Percentiles rank a stretch among this genome's conserved stretches.
phyloP scores from a whole-genome alignment of 2,888 invertebrate genomes.

The Heteromurus nitidus region DNA sequence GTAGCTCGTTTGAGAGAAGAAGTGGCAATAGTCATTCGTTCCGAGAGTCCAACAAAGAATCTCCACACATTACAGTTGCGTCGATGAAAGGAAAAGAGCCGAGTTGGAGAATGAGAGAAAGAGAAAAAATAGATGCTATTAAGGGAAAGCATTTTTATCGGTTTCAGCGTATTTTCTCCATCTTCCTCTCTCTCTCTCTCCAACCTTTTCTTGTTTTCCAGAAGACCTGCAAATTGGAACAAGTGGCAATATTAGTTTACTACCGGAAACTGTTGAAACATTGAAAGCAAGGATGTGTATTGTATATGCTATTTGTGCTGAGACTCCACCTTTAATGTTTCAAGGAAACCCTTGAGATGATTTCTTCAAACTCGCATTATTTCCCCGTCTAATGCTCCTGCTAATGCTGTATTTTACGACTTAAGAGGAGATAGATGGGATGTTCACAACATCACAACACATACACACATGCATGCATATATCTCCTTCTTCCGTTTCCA shows the following conservation, averaged over 20 bases:
- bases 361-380: conserved; percentile 50
- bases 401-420: conserved; percentile 32
- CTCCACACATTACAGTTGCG: conserved; percentile 11
- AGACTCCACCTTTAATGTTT: background rate
- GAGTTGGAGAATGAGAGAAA: conserved; percentile 20
- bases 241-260: conserved; percentile 50
- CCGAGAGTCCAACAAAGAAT: conserved; percentile 38
- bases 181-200: conserved; percentile 33
- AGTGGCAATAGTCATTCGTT: conserved; percentile 42
- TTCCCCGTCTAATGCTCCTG: conserved; percentile 36
- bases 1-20: no score
- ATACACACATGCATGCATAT: background rate
- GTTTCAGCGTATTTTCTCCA: conserved; percentile 28
- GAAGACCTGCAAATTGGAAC: conserved; percentile 60
- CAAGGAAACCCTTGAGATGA: conserved; percentile 43
- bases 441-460: no score
- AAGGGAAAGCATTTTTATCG: conserved; percentile 60
- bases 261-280: conserved; percentile 38
- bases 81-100: conserved; percentile 33
- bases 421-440: conserved; percentile 9
- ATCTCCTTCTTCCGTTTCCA: no score
- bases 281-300: background rate
- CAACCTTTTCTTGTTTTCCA: conserved; percentile 11
- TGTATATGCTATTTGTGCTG: background rate
- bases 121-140: conserved; percentile 58